phyloP scores from a whole-genome alignment of 2,113 vertebrate species.

The Salvelinus fontinalis region DNA sequence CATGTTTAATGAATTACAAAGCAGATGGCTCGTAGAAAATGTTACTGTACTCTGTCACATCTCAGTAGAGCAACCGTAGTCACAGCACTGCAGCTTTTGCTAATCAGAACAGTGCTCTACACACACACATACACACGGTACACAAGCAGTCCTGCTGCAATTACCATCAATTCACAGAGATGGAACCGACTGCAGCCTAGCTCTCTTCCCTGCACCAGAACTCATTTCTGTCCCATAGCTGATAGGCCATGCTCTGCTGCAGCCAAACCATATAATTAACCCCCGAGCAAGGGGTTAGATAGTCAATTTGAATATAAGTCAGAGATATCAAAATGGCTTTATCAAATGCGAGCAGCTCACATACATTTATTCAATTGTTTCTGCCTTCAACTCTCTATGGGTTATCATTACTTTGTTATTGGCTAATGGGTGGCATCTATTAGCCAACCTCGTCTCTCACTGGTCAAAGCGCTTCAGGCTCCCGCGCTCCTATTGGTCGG shows the following conservation, averaged over 20 bases:
- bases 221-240: slow-evolving; percentile 71
- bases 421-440: slow-evolving; percentile 38
- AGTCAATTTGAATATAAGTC: slow-evolving; percentile 70
- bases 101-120: neutral
- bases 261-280: slow-evolving; percentile 79
- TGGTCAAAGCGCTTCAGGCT: neutral
- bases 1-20: too few relatives aligned
- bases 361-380: slow-evolving; percentile 54
- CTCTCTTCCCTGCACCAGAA: slow-evolving; percentile 54
- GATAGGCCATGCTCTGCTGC: slow-evolving; percentile 76
- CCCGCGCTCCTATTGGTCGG: too few relatives aligned
- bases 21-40: too few relatives aligned
- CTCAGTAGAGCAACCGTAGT: neutral
- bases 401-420: too few relatives aligned
- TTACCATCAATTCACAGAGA: slow-evolving; percentile 61
- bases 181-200: slow-evolving; percentile 56
- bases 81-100: slow-evolving; percentile 33
- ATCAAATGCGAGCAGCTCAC: slow-evolving; percentile 57
- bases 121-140: slow-evolving; percentile 1
- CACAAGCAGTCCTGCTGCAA: slow-evolving; percentile 52
- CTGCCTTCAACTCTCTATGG: slow-evolving; percentile 21
- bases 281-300: slow-evolving; percentile 70
- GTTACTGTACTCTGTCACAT: too few relatives aligned
- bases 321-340: slow-evolving; percentile 68
- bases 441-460: slow-evolving; percentile 27